Percentiles rank a stretch among this genome's conserved stretches.
Evolutionary conservation across 2,113 vertebrate species (phyloP).

Genomic region (Pantherophis guttatus): DNA sequence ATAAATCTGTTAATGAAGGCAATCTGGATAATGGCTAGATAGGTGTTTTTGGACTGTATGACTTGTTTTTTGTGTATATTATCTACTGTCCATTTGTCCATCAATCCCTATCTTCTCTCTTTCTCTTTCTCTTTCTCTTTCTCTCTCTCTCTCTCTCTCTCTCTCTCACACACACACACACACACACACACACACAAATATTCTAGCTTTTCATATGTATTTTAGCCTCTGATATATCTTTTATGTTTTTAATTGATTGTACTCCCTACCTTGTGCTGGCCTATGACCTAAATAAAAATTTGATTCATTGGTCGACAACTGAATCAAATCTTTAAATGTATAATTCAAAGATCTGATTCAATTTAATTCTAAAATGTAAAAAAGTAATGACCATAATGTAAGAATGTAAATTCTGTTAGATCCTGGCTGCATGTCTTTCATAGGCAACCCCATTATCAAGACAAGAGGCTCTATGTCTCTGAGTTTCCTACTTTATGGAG

Average conservation of each 20-base stretch:
- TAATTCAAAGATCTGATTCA: not conserved
- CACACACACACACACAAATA: not conserved
- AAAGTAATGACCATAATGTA: not conserved
- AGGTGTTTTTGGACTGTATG: not conserved
- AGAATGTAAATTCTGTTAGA: not conserved
- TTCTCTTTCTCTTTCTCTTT: not conserved
- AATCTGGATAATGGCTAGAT: not conserved
- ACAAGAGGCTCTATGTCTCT: not conserved
- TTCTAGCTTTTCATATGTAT: not conserved
- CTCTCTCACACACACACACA: fast-evolving
- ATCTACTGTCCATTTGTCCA: not conserved
- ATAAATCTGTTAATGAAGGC: not conserved
- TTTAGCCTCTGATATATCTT: not conserved
- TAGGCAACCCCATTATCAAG: not conserved
- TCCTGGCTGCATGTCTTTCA: not conserved
- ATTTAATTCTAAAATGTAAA: not conserved
- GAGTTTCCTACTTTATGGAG: not conserved
- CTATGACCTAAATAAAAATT: not conserved
- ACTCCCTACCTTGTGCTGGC: not conserved
- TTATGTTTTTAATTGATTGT: not conserved
- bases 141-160: not conserved
- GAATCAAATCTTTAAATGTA: not conserved
- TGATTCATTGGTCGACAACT: not conserved
- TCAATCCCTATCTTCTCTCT: not conserved
- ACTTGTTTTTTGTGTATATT: not conserved